Conservation (phyloP, 2,113 vertebrate genomes). For the Ibidorhyncha struthersii region DNA sequence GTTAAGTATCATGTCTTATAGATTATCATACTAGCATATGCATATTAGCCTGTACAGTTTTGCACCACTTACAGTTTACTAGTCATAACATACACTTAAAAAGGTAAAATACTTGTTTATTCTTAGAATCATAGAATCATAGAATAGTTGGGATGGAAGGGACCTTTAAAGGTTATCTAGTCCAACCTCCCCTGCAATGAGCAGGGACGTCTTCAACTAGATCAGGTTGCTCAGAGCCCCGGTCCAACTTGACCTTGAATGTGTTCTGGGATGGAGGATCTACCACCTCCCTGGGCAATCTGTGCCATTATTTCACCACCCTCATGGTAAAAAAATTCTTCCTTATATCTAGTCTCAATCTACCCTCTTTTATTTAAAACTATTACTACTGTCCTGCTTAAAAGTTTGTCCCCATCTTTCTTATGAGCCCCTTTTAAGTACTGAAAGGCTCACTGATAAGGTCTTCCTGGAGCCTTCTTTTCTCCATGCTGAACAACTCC, state of each 20-base stretch:
- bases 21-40: neutral
- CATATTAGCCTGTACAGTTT: neutral
- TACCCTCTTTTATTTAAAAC: neutral
- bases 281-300: neutral
- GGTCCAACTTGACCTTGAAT: neutral
- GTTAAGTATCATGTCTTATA: neutral
- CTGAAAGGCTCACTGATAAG: neutral
- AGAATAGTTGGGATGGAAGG: neutral
- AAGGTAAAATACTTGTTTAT: neutral
- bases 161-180: neutral
- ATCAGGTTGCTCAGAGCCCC: neutral
- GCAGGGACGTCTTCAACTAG: neutral
- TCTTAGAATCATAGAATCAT: neutral
- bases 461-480: neutral
- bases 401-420: neutral
- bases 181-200: neutral
- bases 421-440: neutral
- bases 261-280: neutral
- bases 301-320: neutral
- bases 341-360: neutral
- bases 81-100: neutral
- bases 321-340: neutral
- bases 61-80: neutral
- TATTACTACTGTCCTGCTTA: neutral
- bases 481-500: neutral